Base-by-base conservation (phyloP, 1,140 invertebrate genomes). In the Oryzaephilus surinamensis region DNA sequence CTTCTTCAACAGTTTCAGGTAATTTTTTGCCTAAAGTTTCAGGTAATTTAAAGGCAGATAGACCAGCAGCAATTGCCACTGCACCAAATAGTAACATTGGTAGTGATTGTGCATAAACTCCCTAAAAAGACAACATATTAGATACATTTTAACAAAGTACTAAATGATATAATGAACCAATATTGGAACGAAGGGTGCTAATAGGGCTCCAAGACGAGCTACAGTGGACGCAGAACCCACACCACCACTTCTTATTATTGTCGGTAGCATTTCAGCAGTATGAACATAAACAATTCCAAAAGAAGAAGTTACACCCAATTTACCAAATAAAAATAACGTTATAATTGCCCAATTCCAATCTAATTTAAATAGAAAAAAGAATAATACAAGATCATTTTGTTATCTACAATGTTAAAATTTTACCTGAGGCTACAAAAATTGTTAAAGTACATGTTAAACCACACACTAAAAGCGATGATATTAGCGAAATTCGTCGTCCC, bases 261-360 rank as follows among this genome's bases (percentile, higher is more conserved):
- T 78, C 4, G 76, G 76, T 46, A 76, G 68, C 57, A 78, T 64
- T 62, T 78, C 76, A 2, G 74, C 70, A 4, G 74, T 75, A 32
- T 74, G 69, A 1, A 76, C 67, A 43, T 77, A 77, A 1, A 75
- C 60, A 6, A 75, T 65, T 3, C 70, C 71, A 50, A 77, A 77
- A 2, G 74, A 64, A 17, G 71, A 64, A 0, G 74, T 76, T 10
- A 76, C 73, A 3, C 70, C 70, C 42, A 77, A 61, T 56, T 80
- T 81, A 7, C 79, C 79, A 7, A 73, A 48, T 8, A 83, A 59
- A 44, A 78, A 79, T 4, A 81, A 52, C 2, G 59, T 33, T 4
- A 70, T 63, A 2, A 67, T 51, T 2, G 62, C 43, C 71, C 72
- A 73, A 12, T 58, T 60, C 10, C 60, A 46, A 49, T 61, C 69